Evolutionary conservation across 2,113 vertebrate species (phyloP), one percentile per base, ranked within the genome.

Genomic region (Asarcornis scutulata): DNA sequence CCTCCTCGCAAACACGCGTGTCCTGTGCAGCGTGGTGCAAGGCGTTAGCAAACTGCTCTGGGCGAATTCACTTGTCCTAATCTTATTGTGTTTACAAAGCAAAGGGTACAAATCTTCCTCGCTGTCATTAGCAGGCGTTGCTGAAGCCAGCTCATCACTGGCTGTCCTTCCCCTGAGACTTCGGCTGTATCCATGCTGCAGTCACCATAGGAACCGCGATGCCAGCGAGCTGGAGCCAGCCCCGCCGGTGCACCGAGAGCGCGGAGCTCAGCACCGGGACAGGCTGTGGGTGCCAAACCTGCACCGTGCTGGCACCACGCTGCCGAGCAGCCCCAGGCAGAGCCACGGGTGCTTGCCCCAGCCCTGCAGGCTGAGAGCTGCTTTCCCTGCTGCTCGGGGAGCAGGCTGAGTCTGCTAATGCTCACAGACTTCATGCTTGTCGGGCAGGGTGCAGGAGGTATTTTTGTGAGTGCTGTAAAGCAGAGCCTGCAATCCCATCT

Each of bases 1-100:
- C 59, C 38, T 36, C 40, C 74, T 26, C 25, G 12, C 58, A 64
- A 15, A 0, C 2, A 1, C 2, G 9, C 17, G 0, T 2, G 29
- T 18, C 13, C 34, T 11, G 44, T 27, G 1, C 32, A 5, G 31
- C 50, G 16, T 31, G 4, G 17, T 2, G 29, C 31, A 2, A 42
- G 44, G 44, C 5, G 1, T n/a, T 18, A 10, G 1, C 23, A 6
- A 10, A 11, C 64, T 1, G 2, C 4, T 2, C 58, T 3, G 40
- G 48, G 42, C 4, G 7, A 63, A 0, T 9, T 13, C 1, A 2
- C 12, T 46, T 20, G 56, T 42, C 31, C 34, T 34, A 22, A 46
- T 77, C n/a, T 27, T 64, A 27, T 29, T 40, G 62, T 59, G 29
- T 64, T 64, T 64, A 34, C 17, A 29, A 40, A 13, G 36, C 62